Evolutionary conservation across 2,113 vertebrate species (phyloP), one percentile per base, ranked within the genome.

Genomic region (Larimichthys polyactis): DNA sequence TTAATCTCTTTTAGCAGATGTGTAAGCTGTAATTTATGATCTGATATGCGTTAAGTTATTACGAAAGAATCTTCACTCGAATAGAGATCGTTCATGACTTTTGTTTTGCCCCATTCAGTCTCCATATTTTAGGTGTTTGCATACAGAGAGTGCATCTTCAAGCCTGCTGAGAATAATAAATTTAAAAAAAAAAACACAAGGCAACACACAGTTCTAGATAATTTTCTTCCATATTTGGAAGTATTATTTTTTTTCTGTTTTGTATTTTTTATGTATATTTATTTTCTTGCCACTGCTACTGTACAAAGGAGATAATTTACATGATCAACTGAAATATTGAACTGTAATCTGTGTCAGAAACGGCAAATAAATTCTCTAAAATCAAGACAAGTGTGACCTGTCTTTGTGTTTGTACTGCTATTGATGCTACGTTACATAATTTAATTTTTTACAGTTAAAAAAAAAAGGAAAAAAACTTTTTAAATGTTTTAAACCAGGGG

Each of bases 181-280:
- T 6, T 63, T n/a, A n/a, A n/a, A n/a, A n/a, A 14, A 29, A 60
- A 36, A 10, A 17, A 32, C 76, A 83, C 27, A 87, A 90, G 74
- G 70, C 87, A 83, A 85, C 75, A 79, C 84, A 91, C 89, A 84
- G 90, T 92, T 92, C 71, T 83, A 81, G 51, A 86, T 87, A 5
- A 82, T 90, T 93, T 93, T 95, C 93, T 95, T 95, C 94, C 94
- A 95, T 89, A 93, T 95, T 93, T 94, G 95, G 95, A 95, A 94
- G 94, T 43, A 43, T 74, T 87, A 71, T 14, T 52, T 84, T 92
- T 87, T 83, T 92, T 87, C 40, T 88, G 78, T 88, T 91, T 91
- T 89, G 62, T 91, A 84, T 86, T 88, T 88, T 90, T 78, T 80
- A 87, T 88, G 90, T 92, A 90, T 95, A 93, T 95, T 95, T 95